Evolutionary conservation across 2,888 invertebrate species (phyloP).

Genomic region (Torymus texanus): DNA sequence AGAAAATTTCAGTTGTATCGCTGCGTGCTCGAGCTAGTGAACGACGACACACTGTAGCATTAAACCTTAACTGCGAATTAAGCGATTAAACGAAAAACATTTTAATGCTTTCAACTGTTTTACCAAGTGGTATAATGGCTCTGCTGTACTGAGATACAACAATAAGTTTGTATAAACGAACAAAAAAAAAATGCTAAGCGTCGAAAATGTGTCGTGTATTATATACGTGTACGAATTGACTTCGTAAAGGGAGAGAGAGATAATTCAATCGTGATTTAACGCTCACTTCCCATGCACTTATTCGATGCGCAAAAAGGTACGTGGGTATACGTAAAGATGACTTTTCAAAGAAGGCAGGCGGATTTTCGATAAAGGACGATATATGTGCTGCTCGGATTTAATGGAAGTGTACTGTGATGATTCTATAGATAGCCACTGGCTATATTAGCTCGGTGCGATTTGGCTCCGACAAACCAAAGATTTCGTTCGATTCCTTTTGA

Average conservation of each 20-base stretch:
- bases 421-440: not conserved
- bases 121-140: slow-evolving; percentile 5
- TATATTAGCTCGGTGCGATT: slow-evolving; percentile 4
- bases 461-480: not conserved
- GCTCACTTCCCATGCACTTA: not conserved
- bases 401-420: slow-evolving; percentile 40
- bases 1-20: not conserved
- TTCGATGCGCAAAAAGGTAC: slow-evolving; percentile 41
- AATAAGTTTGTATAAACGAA: slow-evolving; percentile 37
- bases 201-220: slow-evolving; percentile 34
- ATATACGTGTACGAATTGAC: slow-evolving; percentile 42
- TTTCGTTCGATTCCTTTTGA: not conserved
- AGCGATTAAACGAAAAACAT: too few relatives aligned
- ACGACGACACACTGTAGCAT: not conserved
- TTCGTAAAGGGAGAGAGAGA: not conserved
- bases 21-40: slow-evolving; percentile 3
- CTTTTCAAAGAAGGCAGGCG: slow-evolving; percentile 9
- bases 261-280: not conserved
- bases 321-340: slow-evolving; percentile 48
- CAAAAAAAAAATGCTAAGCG: not conserved
- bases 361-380: not conserved
- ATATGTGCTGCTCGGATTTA: not conserved
- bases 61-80: too few relatives aligned
- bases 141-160: not conserved
- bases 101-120: too few relatives aligned